These are phyloP conservation scores for Biston stratarius DNA, from an alignment of 2,888 invertebrate species.

Conservation along the genomic window DNA sequence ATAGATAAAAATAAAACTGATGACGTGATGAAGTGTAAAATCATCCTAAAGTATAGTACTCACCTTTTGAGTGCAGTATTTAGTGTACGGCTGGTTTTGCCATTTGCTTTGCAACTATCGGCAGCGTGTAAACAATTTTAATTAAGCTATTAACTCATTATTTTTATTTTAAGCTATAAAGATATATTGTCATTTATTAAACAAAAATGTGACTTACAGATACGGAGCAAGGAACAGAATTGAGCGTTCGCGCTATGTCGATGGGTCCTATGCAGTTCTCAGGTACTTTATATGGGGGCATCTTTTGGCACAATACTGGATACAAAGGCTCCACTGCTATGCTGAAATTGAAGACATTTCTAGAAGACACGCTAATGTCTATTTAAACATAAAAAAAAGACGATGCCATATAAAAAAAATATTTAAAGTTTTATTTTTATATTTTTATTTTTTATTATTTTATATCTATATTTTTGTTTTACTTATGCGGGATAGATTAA, in stretches of 20 bases:
- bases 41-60: conserved; percentile 37
- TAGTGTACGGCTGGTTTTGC: conserved; percentile 76
- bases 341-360: conserved; percentile 79
- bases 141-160: conserved; percentile 23
- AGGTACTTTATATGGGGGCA: conserved; percentile 81
- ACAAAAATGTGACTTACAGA: conserved; percentile 84
- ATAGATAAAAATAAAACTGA: too few relatives aligned
- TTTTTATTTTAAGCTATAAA: neutral
- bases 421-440: too few relatives aligned
- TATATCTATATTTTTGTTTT: too few relatives aligned
- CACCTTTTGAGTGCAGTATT: conserved; percentile 81
- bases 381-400: neutral
- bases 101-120: conserved; percentile 79
- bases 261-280: conserved; percentile 88
- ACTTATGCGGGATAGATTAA: too few relatives aligned
- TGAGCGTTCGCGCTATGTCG: conserved; percentile 93
- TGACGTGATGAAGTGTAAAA: neutral
- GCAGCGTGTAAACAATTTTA: conserved; percentile 68
- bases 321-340: conserved; percentile 97
- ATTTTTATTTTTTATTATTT: too few relatives aligned
- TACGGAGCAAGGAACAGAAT: conserved; percentile 95
- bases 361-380: neutral
- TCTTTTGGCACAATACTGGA: conserved; percentile 88
- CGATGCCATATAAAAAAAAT: too few relatives aligned
- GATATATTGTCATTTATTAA: neutral